Evolutionary conservation across 2,888 invertebrate species (phyloP).

Genomic region (Melanchra persicariae): DNA sequence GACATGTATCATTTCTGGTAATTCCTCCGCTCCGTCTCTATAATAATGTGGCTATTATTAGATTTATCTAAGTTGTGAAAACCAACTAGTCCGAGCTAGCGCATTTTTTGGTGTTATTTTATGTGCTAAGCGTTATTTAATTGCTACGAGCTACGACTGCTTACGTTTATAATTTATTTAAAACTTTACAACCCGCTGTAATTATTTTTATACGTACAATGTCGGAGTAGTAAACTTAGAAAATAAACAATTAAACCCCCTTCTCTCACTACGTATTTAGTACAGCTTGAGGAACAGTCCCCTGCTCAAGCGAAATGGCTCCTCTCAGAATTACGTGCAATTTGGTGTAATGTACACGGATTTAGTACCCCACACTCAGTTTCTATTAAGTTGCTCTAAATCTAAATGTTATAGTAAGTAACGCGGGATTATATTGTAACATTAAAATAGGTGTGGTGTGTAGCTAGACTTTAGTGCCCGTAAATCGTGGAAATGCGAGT

Average conservation of each 20-base stretch:
- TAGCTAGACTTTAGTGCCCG: conserved; percentile 58
- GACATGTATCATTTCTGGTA: conserved; percentile 48
- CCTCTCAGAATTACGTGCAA: conserved; percentile 52
- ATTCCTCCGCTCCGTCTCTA: conserved; percentile 35
- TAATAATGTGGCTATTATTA: conserved; percentile 45
- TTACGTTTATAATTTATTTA: conserved; percentile 38
- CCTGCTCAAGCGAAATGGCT: conserved; percentile 47
- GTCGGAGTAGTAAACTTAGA: conserved; percentile 46
- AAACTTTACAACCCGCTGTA: conserved; percentile 33
- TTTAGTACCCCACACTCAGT: conserved; percentile 53
- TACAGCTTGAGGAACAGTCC: conserved; percentile 40
- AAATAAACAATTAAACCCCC: conserved; percentile 54
- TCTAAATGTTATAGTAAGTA: conserved; percentile 65
- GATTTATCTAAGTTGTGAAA: conserved; percentile 43
- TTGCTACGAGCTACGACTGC: conserved; percentile 8
- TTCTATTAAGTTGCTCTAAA: conserved; percentile 63
- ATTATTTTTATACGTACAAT: conserved; percentile 37
- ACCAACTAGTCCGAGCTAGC: conserved; percentile 17
- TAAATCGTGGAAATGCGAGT: conserved; percentile 63
- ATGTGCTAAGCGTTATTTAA: conserved; percentile 26
- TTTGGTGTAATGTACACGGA: conserved; percentile 56
- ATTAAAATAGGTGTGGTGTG: conserved; percentile 43
- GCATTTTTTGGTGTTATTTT: conserved; percentile 39
- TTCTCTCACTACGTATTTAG: conserved; percentile 47
- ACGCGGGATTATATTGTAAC: conserved; percentile 62